Evolutionary conservation across 2,888 invertebrate genomes (phyloP).

Genomic region (Notodonta ziczac): DNA sequence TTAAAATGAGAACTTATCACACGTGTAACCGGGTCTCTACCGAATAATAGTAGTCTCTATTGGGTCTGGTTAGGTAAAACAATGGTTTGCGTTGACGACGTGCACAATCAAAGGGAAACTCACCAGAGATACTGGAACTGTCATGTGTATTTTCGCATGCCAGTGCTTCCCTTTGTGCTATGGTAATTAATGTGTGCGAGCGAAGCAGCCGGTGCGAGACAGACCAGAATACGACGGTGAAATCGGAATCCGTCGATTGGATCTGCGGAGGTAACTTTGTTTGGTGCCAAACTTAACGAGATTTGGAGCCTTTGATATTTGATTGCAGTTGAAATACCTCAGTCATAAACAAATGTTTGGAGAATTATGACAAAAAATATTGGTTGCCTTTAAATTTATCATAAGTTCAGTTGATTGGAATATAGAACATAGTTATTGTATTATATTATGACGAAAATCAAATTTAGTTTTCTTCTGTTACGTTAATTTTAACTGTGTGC

Average conservation of each 20-base stretch:
- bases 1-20: too few relatives aligned
- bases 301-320: constrained; percentile 11
- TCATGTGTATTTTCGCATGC: neutral
- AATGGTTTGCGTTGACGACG: neutral
- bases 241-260: neutral
- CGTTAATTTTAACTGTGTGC: too few relatives aligned
- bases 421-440: too few relatives aligned
- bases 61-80: too few relatives aligned
- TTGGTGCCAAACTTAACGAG: constrained; percentile 15
- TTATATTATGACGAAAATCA: too few relatives aligned
- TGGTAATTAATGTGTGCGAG: constrained; percentile 5
- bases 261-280: constrained; percentile 12
- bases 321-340: neutral
- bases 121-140: neutral
- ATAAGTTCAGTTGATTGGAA: too few relatives aligned
- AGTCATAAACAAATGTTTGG: too few relatives aligned
- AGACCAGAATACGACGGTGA: neutral
- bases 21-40: too few relatives aligned
- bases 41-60: too few relatives aligned
- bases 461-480: too few relatives aligned
- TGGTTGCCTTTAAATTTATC: too few relatives aligned
- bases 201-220: neutral
- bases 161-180: neutral
- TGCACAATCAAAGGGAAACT: neutral
- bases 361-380: too few relatives aligned